These are phyloP conservation scores for Diaprepes abbreviatus DNA, from an alignment of 2,888 invertebrate genomes.

Conservation along the genomic window DNA sequence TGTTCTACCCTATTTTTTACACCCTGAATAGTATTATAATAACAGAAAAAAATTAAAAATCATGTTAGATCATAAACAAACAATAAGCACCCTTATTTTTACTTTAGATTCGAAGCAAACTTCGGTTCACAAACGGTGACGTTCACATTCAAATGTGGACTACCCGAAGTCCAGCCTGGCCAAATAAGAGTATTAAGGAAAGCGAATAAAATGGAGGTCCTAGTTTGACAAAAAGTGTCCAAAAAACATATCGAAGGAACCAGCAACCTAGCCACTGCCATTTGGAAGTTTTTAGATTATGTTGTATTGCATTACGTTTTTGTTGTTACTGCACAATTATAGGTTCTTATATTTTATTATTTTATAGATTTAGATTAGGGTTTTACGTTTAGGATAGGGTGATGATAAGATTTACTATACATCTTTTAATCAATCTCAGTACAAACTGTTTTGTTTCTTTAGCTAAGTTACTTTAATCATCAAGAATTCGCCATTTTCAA, in stretches of 20 bases:
- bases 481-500: no score
- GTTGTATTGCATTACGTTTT: neutral
- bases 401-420: conserved; percentile 5
- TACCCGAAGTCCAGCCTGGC: conserved; percentile 76
- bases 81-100: no score
- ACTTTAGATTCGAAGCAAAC: conserved; percentile 84
- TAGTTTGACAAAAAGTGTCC: conserved; percentile 69
- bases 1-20: no score
- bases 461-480: no score
- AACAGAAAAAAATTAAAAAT: no score
- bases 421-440: neutral
- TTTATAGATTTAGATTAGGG: neutral
- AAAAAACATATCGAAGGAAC: conserved; percentile 47
- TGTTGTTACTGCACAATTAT: conserved; percentile 25
- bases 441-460: no score
- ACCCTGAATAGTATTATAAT: no score
- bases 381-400: conserved; percentile 1
- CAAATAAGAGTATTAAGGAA: conserved; percentile 77
- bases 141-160: conserved; percentile 80
- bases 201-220: conserved; percentile 79
- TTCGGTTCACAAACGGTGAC: conserved; percentile 86
- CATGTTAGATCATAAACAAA: no score
- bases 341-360: neutral
- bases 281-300: conserved; percentile 10
- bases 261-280: conserved; percentile 49